A percentile compares a stretch with the other conserved stretches of the same genome.
Evolutionary conservation across 2,113 vertebrate genomes (phyloP).

Genomic region (Oreochromis niloticus): DNA sequence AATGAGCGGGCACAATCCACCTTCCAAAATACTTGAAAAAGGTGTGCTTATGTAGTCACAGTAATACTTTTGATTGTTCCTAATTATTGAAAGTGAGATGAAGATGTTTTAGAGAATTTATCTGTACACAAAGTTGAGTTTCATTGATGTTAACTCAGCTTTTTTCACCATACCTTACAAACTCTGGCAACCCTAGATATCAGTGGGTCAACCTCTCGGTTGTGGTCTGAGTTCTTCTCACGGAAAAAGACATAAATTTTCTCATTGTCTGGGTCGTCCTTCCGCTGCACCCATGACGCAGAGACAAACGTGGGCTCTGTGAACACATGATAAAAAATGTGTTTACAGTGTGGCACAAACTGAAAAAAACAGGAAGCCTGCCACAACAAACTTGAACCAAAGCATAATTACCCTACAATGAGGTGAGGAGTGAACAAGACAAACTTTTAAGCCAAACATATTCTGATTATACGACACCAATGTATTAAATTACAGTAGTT

Average conservation of each 20-base stretch:
- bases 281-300: constrained; percentile 70
- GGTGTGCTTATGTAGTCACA: not conserved
- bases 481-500: not conserved
- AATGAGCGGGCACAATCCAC: not conserved
- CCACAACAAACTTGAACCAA: not conserved
- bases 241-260: constrained; percentile 91
- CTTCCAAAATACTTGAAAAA: not conserved
- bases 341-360: not conserved
- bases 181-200: constrained; percentile 86
- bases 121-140: not conserved
- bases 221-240: constrained; percentile 83
- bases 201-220: constrained; percentile 80
- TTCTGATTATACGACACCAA: not conserved
- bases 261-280: constrained; percentile 75
- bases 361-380: not conserved
- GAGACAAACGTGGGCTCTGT: constrained; percentile 87
- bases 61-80: not conserved
- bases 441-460: not conserved
- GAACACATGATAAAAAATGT: not conserved
- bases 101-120: not conserved
- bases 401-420: not conserved
- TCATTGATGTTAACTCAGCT: not conserved
- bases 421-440: not conserved
- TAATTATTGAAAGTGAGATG: not conserved
- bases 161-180: constrained; percentile 77